Evolutionary conservation across 2,888 invertebrate genomes (phyloP).

Genomic region (Diogma glabrata): DNA sequence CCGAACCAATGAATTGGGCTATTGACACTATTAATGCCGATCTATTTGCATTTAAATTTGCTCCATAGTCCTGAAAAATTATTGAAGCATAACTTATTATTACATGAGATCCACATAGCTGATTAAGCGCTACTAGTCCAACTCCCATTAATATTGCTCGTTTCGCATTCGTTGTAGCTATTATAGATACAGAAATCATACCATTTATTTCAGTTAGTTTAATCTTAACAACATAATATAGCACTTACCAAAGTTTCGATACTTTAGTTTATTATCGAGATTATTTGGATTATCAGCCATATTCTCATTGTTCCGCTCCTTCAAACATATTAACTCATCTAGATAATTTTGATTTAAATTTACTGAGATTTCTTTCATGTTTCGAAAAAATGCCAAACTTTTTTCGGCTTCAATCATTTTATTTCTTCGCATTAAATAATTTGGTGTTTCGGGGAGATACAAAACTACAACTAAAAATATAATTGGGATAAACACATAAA

Average conservation of each 20-base stretch:
- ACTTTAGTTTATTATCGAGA: too few relatives aligned
- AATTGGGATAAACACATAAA: conserved; percentile 23
- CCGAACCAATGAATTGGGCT: conserved; percentile 31
- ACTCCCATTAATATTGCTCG: conserved; percentile 29
- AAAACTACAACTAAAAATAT: conserved; percentile 25
- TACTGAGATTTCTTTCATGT: conserved; percentile 23
- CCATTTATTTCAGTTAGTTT: too few relatives aligned
- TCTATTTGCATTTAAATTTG: conserved; percentile 27
- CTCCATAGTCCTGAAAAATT: conserved; percentile 31
- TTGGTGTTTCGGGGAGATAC: conserved; percentile 33
- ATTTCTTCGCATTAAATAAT: conserved; percentile 24
- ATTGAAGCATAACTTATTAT: conserved; percentile 32
- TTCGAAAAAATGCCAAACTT: conserved; percentile 30
- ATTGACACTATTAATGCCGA: conserved; percentile 31
- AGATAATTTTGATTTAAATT: conserved; percentile 28
- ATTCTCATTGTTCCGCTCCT: conserved; percentile 18
- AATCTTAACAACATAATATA: too few relatives aligned
- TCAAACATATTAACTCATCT: conserved; percentile 23
- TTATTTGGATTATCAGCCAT: conserved; percentile 15
- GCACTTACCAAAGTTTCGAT: conserved; percentile 29
- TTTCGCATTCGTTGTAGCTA: conserved; percentile 24
- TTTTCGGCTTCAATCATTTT: conserved; percentile 27
- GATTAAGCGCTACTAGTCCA: conserved; percentile 28
- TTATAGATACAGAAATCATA: conserved; percentile 23
- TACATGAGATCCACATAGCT: conserved; percentile 32